These are phyloP conservation scores for Gallirallus australis DNA, from an alignment of 2,797 vertebrate genomes.

Conservation along the genomic window DNA sequence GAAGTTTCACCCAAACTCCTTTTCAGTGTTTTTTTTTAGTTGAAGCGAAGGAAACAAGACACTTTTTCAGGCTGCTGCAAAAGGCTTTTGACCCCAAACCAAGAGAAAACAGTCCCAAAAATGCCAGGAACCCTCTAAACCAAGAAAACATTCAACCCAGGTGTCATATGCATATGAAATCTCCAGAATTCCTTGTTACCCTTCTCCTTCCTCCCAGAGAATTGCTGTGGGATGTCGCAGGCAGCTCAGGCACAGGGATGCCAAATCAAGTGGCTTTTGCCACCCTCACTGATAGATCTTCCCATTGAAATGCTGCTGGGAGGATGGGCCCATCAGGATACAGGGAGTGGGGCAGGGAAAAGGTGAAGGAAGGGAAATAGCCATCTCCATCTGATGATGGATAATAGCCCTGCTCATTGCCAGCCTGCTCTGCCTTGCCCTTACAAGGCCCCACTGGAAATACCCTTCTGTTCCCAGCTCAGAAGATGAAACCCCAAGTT, in stretches of 20 bases:
- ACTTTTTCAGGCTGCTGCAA: background rate
- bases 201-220: background rate
- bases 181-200: background rate
- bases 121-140: background rate
- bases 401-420: background rate
- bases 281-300: background rate
- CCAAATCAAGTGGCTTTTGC: background rate
- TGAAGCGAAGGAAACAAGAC: background rate
- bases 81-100: background rate
- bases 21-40: background rate
- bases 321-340: background rate
- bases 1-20: background rate
- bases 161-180: background rate
- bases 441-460: background rate
- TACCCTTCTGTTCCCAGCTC: accelerated
- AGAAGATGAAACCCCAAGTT: too few species aligned
- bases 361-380: background rate
- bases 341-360: background rate
- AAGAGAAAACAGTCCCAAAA: background rate
- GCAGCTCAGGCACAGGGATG: background rate
- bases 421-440: background rate
- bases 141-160: background rate
- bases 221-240: background rate
- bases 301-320: background rate
- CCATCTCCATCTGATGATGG: background rate